Conservation (phyloP, 64 coral and sea anemone species). For the Actinia tenebrosa region DNA sequence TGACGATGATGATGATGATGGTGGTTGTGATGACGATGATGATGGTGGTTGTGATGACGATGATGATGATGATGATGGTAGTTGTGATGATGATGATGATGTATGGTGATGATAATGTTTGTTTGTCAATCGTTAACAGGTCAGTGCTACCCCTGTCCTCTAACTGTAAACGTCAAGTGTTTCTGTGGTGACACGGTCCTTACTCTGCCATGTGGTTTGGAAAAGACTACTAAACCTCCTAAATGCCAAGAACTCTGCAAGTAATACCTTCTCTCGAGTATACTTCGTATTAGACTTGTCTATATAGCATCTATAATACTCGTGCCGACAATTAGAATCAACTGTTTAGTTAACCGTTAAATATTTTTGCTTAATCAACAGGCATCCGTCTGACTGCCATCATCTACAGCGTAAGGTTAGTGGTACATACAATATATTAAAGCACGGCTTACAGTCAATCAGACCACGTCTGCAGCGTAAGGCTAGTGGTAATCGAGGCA, state of each 20-base stretch:
- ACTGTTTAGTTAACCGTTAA: neutral
- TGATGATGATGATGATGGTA: neutral
- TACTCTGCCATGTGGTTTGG: slow-evolving; percentile 79
- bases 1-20: too few relatives aligned
- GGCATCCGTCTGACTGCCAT: slow-evolving; percentile 86
- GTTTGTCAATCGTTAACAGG: slow-evolving; percentile 25
- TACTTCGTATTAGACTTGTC: neutral
- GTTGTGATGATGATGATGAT: neutral
- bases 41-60: too few relatives aligned
- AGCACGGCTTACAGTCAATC: neutral
- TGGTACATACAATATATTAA: neutral
- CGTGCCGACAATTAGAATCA: neutral
- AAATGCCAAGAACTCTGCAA: slow-evolving; percentile 92
- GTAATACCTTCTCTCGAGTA: slow-evolving; percentile 21
- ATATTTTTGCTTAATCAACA: neutral
- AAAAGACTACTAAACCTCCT: slow-evolving; percentile 85
- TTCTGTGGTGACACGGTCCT: slow-evolving; percentile 84
- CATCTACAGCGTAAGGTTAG: slow-evolving; percentile 75
- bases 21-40: too few relatives aligned
- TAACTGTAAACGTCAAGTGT: slow-evolving; percentile 68
- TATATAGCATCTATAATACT: neutral
- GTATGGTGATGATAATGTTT: neutral
- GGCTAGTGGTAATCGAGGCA: too few relatives aligned
- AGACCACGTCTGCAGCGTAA: neutral
- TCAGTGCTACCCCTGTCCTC: slow-evolving; percentile 88